Percentiles rank a stretch among this genome's conserved stretches.
Evolutionary conservation across 2,797 vertebrate species (phyloP).

Genomic region (Sebastes aleutianus): DNA sequence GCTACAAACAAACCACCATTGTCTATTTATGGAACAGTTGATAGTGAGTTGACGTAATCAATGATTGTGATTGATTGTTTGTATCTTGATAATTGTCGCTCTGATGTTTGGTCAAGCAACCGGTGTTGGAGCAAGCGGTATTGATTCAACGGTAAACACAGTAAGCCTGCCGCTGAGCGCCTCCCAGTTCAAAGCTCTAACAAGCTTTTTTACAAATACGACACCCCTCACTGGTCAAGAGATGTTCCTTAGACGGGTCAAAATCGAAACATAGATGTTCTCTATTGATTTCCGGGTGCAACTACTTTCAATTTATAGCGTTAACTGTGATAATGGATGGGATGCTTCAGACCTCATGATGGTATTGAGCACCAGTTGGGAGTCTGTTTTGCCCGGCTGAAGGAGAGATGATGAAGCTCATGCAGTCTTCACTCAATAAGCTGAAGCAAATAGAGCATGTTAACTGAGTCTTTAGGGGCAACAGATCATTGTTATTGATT

Average conservation of each 20-base stretch:
- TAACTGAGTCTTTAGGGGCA: neutral
- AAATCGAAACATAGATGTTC: constrained; percentile 12
- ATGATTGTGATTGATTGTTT: neutral
- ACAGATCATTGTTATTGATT: constrained; percentile 27
- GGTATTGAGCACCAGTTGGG: constrained; percentile 24
- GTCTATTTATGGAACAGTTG: neutral
- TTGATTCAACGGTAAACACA: constrained; percentile 29
- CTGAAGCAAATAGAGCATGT: constrained; percentile 10
- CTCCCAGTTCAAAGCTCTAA: constrained; percentile 2
- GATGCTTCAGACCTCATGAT: constrained; percentile 38
- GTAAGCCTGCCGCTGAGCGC: neutral
- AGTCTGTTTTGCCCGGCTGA: neutral
- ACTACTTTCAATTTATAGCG: constrained; percentile 13
- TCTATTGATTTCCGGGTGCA: neutral
- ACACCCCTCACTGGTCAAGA: neutral
- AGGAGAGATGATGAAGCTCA: constrained; percentile 27
- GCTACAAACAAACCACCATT: neutral
- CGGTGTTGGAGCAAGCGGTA: neutral
- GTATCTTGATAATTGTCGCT: neutral
- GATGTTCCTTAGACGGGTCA: neutral
- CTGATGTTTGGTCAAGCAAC: neutral
- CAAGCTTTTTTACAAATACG: constrained; percentile 26
- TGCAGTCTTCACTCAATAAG: constrained; percentile 13
- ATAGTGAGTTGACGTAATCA: neutral
- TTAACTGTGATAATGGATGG: constrained; percentile 48